Evolutionary conservation across 2,797 vertebrate species (phyloP).

Genomic region (Cyclura pinguis): DNA sequence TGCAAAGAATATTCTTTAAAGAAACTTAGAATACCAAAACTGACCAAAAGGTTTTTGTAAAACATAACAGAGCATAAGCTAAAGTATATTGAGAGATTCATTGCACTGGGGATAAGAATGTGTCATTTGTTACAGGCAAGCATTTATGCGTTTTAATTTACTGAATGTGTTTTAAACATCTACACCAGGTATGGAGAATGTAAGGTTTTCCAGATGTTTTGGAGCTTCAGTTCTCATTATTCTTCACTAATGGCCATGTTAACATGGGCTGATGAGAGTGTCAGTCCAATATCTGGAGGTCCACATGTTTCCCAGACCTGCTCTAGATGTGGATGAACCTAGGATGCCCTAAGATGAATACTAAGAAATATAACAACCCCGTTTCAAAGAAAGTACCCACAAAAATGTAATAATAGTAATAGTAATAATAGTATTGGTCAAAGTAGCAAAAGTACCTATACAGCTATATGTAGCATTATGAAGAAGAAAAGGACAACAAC

Average conservation of each 20-base stretch:
- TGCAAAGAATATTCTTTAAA: conserved; percentile 78
- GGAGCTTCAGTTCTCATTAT: neutral
- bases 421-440: no score
- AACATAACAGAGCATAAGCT: conserved; percentile 53
- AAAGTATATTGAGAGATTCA: conserved; percentile 40
- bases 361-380: neutral
- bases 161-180: conserved; percentile 20
- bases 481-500: no score
- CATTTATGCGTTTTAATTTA: conserved; percentile 31
- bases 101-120: neutral
- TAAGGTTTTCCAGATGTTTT: neutral
- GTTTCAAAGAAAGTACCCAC: neutral
- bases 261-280: neutral
- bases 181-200: neutral
- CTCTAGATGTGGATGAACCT: no score
- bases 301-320: neutral
- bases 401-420: neutral
- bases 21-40: conserved; percentile 58
- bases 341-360: neutral
- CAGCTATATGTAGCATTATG: no score
- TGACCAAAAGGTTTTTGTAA: conserved; percentile 61
- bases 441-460: no score
- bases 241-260: neutral
- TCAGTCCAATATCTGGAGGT: neutral
- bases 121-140: conserved; percentile 26